phyloP scores from a whole-genome alignment of 2,113 vertebrate species.

The Corvus cornix region DNA sequence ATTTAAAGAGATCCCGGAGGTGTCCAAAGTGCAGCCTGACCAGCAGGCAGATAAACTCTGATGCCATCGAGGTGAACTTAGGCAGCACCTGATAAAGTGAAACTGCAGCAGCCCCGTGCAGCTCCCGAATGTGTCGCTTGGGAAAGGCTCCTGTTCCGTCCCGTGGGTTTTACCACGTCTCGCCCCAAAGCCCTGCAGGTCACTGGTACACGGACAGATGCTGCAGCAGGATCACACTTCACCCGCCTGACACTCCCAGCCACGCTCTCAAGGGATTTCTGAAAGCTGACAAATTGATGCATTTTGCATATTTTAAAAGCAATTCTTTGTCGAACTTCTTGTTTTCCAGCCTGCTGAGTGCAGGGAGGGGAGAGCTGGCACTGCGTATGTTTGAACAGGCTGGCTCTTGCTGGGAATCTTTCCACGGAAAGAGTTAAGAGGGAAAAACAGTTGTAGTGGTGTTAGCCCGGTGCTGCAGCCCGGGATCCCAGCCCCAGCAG shows the following conservation, averaged over 20 bases:
- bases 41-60: background rate
- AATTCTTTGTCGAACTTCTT: background rate
- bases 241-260: background rate
- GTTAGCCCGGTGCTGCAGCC: fast-evolving
- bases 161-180: fast-evolving
- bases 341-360: background rate
- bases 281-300: background rate
- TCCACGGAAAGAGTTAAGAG: background rate
- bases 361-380: background rate
- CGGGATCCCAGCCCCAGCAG: background rate
- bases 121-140: fast-evolving
- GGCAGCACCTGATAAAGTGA: background rate
- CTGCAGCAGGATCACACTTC: background rate
- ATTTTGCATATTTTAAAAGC: background rate
- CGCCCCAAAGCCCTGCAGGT: background rate
- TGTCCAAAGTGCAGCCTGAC: background rate
- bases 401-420: background rate
- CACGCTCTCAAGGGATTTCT: background rate
- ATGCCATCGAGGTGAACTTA: background rate
- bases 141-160: no score
- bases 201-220: fast-evolving
- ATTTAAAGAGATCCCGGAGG: background rate
- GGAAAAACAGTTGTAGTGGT: background rate
- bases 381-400: background rate
- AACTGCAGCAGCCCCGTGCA: background rate